These are phyloP conservation scores for Momotus momota DNA, from an alignment of 2,797 vertebrate genomes.

Conservation along the genomic window DNA sequence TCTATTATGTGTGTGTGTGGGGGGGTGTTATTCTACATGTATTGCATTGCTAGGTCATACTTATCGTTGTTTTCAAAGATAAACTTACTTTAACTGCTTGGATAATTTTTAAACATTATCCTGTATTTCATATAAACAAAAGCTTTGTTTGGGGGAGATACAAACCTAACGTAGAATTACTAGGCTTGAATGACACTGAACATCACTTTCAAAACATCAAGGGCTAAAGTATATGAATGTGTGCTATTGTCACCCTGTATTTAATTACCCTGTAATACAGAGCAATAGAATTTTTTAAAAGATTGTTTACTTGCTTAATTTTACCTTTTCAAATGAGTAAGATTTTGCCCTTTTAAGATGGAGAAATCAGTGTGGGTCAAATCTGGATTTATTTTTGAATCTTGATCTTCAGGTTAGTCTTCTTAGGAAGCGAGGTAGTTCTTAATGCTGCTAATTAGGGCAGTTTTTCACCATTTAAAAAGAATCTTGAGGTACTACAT, in stretches of 20 bases:
- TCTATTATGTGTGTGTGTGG: background rate
- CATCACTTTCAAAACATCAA: conserved; percentile 22
- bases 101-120: background rate
- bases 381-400: conserved; percentile 2
- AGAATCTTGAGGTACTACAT: background rate
- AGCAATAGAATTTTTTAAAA: background rate
- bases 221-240: conserved; percentile 20
- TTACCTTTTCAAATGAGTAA: background rate
- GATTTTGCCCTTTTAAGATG: background rate
- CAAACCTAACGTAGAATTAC: background rate
- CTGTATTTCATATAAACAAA: background rate
- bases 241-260: background rate
- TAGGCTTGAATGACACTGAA: background rate
- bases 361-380: background rate
- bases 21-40: background rate
- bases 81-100: background rate
- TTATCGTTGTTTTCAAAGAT: background rate
- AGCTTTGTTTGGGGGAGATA: background rate
- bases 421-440: background rate
- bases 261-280: background rate
- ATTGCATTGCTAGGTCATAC: background rate
- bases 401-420: background rate
- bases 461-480: background rate
- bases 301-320: background rate
- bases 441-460: background rate